Base-by-base conservation (phyloP, 2,888 invertebrate species). In the Celastrina argiolus region DNA sequence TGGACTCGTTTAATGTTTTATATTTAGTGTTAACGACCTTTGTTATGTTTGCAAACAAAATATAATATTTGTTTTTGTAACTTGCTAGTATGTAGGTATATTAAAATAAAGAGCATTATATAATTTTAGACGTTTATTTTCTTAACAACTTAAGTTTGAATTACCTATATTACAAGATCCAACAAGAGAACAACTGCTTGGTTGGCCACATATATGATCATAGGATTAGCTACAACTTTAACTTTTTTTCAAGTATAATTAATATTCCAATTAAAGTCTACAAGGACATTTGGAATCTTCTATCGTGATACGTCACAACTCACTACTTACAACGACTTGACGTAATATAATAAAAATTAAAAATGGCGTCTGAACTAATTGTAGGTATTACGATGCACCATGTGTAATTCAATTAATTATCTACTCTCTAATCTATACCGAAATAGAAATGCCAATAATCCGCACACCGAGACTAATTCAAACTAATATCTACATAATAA, bases 1-100 rank as follows among this genome's bases (percentile, higher is more conserved):
- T 88, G 90, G 83, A 88, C 86, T 87, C 83, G 81, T 79, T 76
- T 70, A 74, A 73, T 71, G 63, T 69, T 76, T 58, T 65, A 39
- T 71, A 72, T 10, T 64, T 64, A 34, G 16, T 59, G 34, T 31
- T 31, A 59, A 34, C 22, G 31, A 59, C 0, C n/a, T 16, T 59
- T 31, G 18, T 59, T 36, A 18, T 18, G 31, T 34, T 34, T 59
- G 31, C 59, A 34, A 34, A 59, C 59, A 18, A 28, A 58, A 31
- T 56, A 31, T 14, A 16, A 1, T 56, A 56, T 8, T 51, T 45
- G 16, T 45, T 26, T 26, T 22, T 58, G 58, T 58, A n/a, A 58
- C 58, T 26, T 58, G 10, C 2, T 45, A 51, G 45, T 22, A 22
- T 22, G 18, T 14, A 51, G 5, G 22, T 16, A 10, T 16, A 45